These are phyloP conservation scores for Drosophila suzukii DNA, from an alignment of 1,140 invertebrate species.

Conservation along the genomic window DNA sequence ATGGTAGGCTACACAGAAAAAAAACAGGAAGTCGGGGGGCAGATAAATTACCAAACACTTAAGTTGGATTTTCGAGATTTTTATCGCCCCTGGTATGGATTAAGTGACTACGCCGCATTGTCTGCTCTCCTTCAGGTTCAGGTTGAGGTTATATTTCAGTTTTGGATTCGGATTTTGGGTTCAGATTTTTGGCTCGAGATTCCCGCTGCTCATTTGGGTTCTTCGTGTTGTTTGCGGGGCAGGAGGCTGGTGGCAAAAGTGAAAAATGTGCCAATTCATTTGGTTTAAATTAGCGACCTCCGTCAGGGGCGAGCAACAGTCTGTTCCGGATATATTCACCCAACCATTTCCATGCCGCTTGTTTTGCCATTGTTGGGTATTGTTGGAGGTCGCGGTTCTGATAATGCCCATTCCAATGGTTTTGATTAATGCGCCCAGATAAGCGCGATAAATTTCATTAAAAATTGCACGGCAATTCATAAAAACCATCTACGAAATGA, in stretches of 20 bases:
- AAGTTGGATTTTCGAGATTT: constrained; percentile 84
- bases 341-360: constrained; percentile 3
- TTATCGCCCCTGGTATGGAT: constrained; percentile 79
- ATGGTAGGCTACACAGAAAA: constrained; percentile 20
- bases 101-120: constrained; percentile 75
- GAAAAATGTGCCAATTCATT: constrained; percentile 85
- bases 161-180: constrained; percentile 30
- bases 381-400: constrained; percentile 57
- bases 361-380: constrained; percentile 16
- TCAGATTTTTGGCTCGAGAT: constrained; percentile 25
- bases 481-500: constrained; percentile 81
- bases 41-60: constrained; percentile 84
- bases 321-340: constrained; percentile 42
- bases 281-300: constrained; percentile 84
- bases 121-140: constrained; percentile 19
- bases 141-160: constrained; percentile 16
- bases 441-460: constrained; percentile 83
- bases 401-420: constrained; percentile 38
- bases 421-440: constrained; percentile 79
- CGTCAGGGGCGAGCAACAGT: constrained; percentile 70
- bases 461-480: constrained; percentile 83
- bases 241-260: constrained; percentile 54
- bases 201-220: constrained; percentile 63
- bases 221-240: not conserved
- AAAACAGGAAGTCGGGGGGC: constrained; percentile 33